Conservation (phyloP, 2,113 vertebrate genomes). For the Corynorhinus townsendii region DNA sequence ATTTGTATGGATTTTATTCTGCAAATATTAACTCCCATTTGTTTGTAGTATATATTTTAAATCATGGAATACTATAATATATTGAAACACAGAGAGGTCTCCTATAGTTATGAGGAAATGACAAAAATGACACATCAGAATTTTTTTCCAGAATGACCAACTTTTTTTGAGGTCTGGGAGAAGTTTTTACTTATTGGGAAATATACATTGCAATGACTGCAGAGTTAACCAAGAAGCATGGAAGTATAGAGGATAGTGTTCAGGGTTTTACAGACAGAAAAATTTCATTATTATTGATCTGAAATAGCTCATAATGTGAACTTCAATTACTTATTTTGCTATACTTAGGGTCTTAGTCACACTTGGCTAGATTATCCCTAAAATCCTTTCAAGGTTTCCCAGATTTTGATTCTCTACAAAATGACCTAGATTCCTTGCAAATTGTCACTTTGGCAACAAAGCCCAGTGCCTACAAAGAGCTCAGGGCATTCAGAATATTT, state of each 20-base stretch:
- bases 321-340: background rate
- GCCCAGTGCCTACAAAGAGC: constrained; percentile 41
- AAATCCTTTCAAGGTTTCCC: constrained; percentile 5
- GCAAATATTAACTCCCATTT: background rate
- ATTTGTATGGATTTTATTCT: background rate
- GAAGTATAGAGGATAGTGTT: background rate
- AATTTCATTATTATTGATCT: background rate
- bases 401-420: background rate
- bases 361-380: background rate
- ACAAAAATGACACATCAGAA: background rate
- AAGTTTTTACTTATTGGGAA: background rate
- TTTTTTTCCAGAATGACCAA: background rate
- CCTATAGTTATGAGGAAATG: background rate
- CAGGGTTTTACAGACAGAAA: background rate
- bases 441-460: constrained; percentile 59
- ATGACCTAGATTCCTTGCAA: constrained; percentile 23
- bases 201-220: background rate
- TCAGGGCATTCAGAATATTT: constrained; percentile 38
- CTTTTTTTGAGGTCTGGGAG: background rate
- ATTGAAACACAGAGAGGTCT: background rate
- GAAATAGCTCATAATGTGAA: background rate
- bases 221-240: background rate
- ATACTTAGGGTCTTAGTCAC: background rate
- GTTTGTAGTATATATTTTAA: background rate
- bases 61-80: background rate